Evolutionary conservation across 2,113 vertebrate genomes (phyloP), one percentile per base, ranked within the genome.

Genomic region (Brachionichthys hirsutus): DNA sequence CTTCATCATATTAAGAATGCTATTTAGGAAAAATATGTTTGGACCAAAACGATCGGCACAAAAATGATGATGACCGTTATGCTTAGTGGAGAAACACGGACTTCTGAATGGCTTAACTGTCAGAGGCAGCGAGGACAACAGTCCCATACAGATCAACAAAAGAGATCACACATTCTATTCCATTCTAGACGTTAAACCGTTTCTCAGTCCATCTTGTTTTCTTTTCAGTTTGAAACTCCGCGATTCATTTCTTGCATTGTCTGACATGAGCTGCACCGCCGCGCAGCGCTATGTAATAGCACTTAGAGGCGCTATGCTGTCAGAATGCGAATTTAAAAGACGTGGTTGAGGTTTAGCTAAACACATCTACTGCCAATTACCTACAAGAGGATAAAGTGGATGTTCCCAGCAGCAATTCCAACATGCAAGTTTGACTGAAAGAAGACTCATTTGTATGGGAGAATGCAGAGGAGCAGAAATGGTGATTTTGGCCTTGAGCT

Each of bases 361-460:
- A 80, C 67, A 83, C 79, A 84, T 84, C 78, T 60, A 36, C 59
- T 71, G 64, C 62, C 80, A 71, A 80, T 78, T 75, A 52, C 45
- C 65, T 40, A 51, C 51, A 47, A 75, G 66, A 67, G 69, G 70
- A 78, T 57, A 53, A 75, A 70, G 56, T 67, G 44, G 54, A 62
- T 42, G 63, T 72, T 73, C 54, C 49, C 67, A 30, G 67, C 60
- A 53, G 82, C 53, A 48, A 77, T 63, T 76, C 60, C 56, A 78
- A 74, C 63, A 61, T 59, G 77, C 54, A 53, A 80, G 59, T 59
- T 77, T 47, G 12, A 70, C 0, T 82, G 71, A 85, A 75, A 66
- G 45, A 73, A 70, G 18, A 48, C 81, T 89, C 59, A 86, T 89
- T 85, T 77, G 82, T 87, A 86, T 89, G 85, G 55, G 73, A 54